Evolutionary conservation across 2,113 vertebrate genomes (phyloP).

Genomic region (Entomyzon cyanotis): DNA sequence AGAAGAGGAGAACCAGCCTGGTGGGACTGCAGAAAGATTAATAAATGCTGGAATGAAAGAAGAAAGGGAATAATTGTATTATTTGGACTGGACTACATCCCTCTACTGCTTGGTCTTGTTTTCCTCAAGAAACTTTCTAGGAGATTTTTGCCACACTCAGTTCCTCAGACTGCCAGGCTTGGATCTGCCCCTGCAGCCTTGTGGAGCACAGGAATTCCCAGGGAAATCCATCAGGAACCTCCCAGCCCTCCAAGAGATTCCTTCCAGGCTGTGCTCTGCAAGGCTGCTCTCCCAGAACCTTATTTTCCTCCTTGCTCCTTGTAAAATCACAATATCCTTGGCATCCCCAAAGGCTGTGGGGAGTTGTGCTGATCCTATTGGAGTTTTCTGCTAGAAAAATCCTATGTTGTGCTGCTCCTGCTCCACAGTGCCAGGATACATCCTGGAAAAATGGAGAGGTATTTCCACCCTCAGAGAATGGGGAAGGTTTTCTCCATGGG

Average conservation of each 20-base stretch:
- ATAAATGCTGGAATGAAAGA: neutral
- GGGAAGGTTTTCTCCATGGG: neutral
- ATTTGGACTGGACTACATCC: neutral
- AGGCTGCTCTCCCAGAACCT: neutral
- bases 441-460: neutral
- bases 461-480: neutral
- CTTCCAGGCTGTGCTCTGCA: neutral
- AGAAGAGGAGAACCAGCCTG: neutral
- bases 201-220: neutral
- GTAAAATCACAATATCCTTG: neutral
- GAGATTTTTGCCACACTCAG: neutral
- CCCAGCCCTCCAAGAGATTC: neutral
- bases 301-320: neutral
- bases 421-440: neutral
- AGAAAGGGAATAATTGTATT: neutral
- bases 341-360: neutral
- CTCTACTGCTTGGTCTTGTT: neutral
- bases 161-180: neutral
- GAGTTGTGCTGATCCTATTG: neutral
- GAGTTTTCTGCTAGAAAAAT: neutral
- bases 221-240: neutral
- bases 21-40: neutral
- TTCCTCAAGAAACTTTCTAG: neutral
- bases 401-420: neutral
- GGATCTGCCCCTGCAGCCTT: neutral